phyloP scores from a whole-genome alignment of 2,797 vertebrate species.

The Eupleurogrammus muticus region DNA sequence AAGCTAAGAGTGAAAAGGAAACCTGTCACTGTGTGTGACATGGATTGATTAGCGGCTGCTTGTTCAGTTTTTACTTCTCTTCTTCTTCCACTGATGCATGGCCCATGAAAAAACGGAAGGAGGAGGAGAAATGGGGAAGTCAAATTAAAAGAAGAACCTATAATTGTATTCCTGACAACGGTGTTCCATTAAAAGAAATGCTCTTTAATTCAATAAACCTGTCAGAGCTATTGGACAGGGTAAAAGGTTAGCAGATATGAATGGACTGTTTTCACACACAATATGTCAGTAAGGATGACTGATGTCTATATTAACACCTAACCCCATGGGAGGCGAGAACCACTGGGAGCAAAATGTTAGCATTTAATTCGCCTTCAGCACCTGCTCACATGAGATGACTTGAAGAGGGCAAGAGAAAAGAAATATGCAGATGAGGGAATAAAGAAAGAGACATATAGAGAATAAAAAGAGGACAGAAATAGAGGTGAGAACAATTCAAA shows the following conservation, averaged over 20 bases:
- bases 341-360: slow-evolving; percentile 24
- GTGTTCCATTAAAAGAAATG: slow-evolving; percentile 2
- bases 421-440: slow-evolving; percentile 11
- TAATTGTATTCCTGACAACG: slow-evolving; percentile 4
- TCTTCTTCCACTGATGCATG: slow-evolving; percentile 49
- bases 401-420: slow-evolving; percentile 8
- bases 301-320: slow-evolving; percentile 46
- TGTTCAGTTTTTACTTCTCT: slow-evolving; percentile 51
- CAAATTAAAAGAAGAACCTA: slow-evolving; percentile 5
- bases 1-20: slow-evolving; percentile 43
- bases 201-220: slow-evolving; percentile 14
- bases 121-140: background rate
- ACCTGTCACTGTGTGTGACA: slow-evolving; percentile 47
- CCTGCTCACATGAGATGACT: slow-evolving; percentile 22
- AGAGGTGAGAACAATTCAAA: slow-evolving; percentile 52
- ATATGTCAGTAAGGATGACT: slow-evolving; percentile 41
- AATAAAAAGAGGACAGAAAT: slow-evolving; percentile 41
- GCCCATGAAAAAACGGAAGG: slow-evolving; percentile 17
- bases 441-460: slow-evolving; percentile 4
- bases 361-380: slow-evolving; percentile 42
- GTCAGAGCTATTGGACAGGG: slow-evolving; percentile 14
- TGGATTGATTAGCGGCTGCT: slow-evolving; percentile 54
- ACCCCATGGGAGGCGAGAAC: slow-evolving; percentile 10
- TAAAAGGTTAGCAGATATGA: slow-evolving; percentile 41
- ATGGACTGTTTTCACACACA: slow-evolving; percentile 15